Base-by-base conservation (phyloP, 1,140 invertebrate genomes). In the Camponotus vicinus region DNA sequence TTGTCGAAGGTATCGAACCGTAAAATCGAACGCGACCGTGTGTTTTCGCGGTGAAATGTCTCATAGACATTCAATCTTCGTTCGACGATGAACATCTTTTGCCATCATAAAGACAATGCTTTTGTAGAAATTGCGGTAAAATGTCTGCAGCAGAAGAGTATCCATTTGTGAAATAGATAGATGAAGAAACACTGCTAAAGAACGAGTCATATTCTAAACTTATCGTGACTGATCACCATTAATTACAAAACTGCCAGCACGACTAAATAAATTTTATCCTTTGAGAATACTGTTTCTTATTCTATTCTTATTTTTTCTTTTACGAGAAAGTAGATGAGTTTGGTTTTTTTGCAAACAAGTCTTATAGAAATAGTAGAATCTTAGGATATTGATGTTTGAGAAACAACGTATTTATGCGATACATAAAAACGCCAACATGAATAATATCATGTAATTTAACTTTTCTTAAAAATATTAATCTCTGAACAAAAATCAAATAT, bases 81-180 rank as follows among this genome's bases (percentile, higher is more conserved):
- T 9, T 27, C 13, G 4, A 7, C 27, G 9, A 78, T 57, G 4
- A 37, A 7, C n/a, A 34, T 27, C 73, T 85, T 78, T 78, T 75
- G 11, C 79, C 7, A 84, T 63, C 42, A 52, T 32, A 21, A 64
- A 85, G 69, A 75, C 83, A 88, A 76, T 88, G 21, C 83, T 88
- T 88, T 88, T 83, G 57, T 76, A 86, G 61, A 52, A 55, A 75
- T 63, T 21, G n/a, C 32, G 34, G n/a, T 32, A 77, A 63, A 42
- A 57, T 86, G 37, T 80, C 79, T 21, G 21, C 15, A 59, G 42
- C 32, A 55, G 40, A 27, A 75, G 63, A 13, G 57, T 45, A 86
- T 86, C 49, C 83, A 89, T 89, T 63, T 86, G 84, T 89, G 87
- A 89, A 89, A 89, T 86, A 37, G 63, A 52, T 18, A 8, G 64